Evolutionary conservation across 2,113 vertebrate species (phyloP), one percentile per base, ranked within the genome.

Genomic region (Sander vitreus): DNA sequence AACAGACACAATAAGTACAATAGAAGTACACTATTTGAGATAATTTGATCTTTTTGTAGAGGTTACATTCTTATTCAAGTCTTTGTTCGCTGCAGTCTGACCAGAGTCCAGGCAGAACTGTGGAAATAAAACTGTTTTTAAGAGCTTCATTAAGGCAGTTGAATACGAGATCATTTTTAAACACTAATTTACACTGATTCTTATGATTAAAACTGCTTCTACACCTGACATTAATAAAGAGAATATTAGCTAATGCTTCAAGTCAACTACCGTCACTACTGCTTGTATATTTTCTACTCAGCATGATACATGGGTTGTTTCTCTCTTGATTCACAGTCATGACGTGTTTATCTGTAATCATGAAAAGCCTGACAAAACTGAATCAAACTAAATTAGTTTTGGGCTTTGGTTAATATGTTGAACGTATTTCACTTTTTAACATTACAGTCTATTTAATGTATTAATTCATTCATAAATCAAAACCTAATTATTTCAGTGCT

Each of bases 21-120:
- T 65, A 74, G 54, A 85, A 27, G 39, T 83, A 85, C 79, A 81
- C 78, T 63, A 89, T 63, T 67, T 27, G 21, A 83, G 53, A 80
- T 57, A 71, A 54, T 70, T 39, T 18, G 53, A 83, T 90, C 79
- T 79, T 86, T 77, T 68, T 88, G 43, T 77, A 76, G 80, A 85
- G 85, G 73, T 90, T 92, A 95, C 94, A 95, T 95, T 94, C 91
- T 93, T 86, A 73, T 94, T 91, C 81, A 90, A 86, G 90, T 92
- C 77, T 89, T 84, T 76, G 63, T 81, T 83, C 33, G 23, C 75
- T 84, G 75, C 81, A 55, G 85, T 83, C 64, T 72, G 80, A 87
- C 67, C 30, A 63, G 62, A 21, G 70, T 83, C 51, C n/a, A 27
- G 81, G 71, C 84, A 77, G 39, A 51, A 47, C 58, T 43, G 47